Conservation (phyloP, 2,113 vertebrate genomes). For the Aegotheles bennettii region DNA sequence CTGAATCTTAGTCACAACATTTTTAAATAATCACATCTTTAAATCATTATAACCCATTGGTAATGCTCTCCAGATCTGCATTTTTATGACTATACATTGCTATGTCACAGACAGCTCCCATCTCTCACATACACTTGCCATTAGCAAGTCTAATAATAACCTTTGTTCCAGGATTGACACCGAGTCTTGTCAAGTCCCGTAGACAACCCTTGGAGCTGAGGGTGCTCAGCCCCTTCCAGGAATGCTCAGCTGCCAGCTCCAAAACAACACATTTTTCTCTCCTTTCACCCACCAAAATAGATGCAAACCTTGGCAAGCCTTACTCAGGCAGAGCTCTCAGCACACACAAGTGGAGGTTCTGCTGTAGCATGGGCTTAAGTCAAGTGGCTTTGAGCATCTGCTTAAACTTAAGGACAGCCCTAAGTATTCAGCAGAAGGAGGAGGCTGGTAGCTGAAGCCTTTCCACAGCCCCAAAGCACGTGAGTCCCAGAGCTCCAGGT, state of each 20-base stretch:
- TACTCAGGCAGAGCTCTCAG: not conserved
- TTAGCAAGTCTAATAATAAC: slow-evolving; percentile 58
- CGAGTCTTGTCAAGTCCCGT: not conserved
- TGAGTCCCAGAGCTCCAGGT: not conserved
- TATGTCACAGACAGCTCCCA: slow-evolving; percentile 51
- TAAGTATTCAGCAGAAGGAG: not conserved
- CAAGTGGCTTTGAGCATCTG: not conserved
- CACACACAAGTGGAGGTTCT: not conserved
- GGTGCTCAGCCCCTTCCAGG: slow-evolving; percentile 27
- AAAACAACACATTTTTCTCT: not conserved
- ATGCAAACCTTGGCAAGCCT: not conserved
- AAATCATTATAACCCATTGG: slow-evolving; percentile 48
- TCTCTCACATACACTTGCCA: slow-evolving; percentile 44
- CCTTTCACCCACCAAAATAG: not conserved
- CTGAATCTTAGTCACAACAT: slow-evolving; percentile 51
- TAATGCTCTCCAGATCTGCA: slow-evolving; percentile 57
- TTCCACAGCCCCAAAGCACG: not conserved
- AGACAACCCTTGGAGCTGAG: slow-evolving; percentile 1
- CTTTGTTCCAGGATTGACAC: slow-evolving; percentile 2
- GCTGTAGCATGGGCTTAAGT: not conserved
- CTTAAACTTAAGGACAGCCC: not conserved
- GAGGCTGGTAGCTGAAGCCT: not conserved
- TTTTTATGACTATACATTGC: slow-evolving; percentile 60
- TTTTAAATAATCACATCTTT: slow-evolving; percentile 48
- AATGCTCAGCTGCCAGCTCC: not conserved